phyloP scores from a whole-genome alignment of 2,888 invertebrate species.

The Eulithis testata region DNA sequence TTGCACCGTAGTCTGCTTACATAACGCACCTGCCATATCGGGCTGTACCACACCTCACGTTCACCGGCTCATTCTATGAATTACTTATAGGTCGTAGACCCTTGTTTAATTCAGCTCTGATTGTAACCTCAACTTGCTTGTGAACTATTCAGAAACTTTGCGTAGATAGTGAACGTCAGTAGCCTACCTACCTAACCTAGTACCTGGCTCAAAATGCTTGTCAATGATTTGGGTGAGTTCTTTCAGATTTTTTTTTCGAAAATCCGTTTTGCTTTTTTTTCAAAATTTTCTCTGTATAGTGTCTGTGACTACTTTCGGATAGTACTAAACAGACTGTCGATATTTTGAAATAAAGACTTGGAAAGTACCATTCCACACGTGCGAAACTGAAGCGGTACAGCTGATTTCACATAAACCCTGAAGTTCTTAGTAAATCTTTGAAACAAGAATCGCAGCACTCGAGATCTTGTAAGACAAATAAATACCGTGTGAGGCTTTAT shows the following conservation, averaged over 20 bases:
- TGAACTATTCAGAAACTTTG: conserved; percentile 2
- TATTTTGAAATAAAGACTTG: too few species aligned
- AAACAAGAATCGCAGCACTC: conserved; percentile 29
- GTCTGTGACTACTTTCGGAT: too few species aligned
- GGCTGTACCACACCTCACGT: conserved; percentile 76
- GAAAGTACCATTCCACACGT: too few species aligned
- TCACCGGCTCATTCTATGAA: conserved; percentile 81
- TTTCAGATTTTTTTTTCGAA: too few species aligned
- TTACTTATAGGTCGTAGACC: conserved; percentile 83
- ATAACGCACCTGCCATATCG: conserved; percentile 84
- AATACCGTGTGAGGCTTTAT: conserved; percentile 56
- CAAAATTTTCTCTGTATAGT: too few species aligned
- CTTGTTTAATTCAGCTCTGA: conserved; percentile 70
- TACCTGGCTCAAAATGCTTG: not conserved
- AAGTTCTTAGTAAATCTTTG: conserved; percentile 32
- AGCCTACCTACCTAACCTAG: not conserved
- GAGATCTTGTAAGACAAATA: conserved; percentile 61
- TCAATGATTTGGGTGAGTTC: not conserved
- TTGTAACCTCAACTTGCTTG: conserved; percentile 38
- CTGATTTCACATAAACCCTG: too few species aligned
- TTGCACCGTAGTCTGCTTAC: conserved; percentile 70
- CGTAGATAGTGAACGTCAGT: not conserved
- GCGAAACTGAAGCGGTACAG: too few species aligned
- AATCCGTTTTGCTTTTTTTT: too few species aligned
- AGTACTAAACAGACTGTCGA: too few species aligned